These are phyloP conservation scores for Arothron firmamentum DNA, from an alignment of 2,113 vertebrate species.

Conservation along the genomic window DNA sequence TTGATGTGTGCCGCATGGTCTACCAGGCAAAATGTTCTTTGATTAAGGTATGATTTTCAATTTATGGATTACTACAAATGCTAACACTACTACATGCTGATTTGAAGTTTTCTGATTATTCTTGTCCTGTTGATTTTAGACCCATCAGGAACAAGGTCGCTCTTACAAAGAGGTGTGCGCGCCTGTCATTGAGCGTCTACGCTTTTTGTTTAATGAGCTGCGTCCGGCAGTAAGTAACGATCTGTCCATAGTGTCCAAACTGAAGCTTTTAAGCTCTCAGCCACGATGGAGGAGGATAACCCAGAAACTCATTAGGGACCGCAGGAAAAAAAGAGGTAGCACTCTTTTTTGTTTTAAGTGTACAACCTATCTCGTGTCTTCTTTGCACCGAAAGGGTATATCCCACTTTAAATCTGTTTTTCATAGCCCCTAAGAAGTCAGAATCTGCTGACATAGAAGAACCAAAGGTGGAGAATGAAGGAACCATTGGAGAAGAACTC, in stretches of 20 bases:
- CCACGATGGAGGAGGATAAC: slow-evolving; percentile 91
- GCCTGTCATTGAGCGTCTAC: slow-evolving; percentile 92
- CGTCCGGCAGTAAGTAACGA: slow-evolving; percentile 94
- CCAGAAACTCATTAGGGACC: slow-evolving; percentile 91
- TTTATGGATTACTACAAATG: neutral
- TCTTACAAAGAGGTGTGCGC: slow-evolving; percentile 98
- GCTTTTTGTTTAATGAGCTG: slow-evolving; percentile 95
- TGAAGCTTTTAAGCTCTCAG: slow-evolving; percentile 91
- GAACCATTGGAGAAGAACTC: slow-evolving; percentile 86
- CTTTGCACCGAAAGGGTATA: neutral
- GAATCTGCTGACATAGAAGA: slow-evolving; percentile 91
- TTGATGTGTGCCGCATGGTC: slow-evolving; percentile 95
- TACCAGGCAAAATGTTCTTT: slow-evolving; percentile 98
- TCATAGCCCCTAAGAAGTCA: slow-evolving; percentile 87
- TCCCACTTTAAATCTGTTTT: neutral
- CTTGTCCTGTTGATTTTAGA: slow-evolving; percentile 68
- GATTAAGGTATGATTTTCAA: slow-evolving; percentile 83
- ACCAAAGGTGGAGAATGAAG: slow-evolving; percentile 90
- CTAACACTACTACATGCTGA: neutral
- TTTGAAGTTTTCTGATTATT: neutral
- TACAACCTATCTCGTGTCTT: neutral
- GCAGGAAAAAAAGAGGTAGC: slow-evolving; percentile 88
- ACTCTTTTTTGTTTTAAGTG: neutral
- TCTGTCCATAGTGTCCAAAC: slow-evolving; percentile 91
- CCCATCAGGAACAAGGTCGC: slow-evolving; percentile 96